Evolutionary conservation across 2,888 invertebrate genomes (phyloP).

Genomic region (Parasteatoda lunata): DNA sequence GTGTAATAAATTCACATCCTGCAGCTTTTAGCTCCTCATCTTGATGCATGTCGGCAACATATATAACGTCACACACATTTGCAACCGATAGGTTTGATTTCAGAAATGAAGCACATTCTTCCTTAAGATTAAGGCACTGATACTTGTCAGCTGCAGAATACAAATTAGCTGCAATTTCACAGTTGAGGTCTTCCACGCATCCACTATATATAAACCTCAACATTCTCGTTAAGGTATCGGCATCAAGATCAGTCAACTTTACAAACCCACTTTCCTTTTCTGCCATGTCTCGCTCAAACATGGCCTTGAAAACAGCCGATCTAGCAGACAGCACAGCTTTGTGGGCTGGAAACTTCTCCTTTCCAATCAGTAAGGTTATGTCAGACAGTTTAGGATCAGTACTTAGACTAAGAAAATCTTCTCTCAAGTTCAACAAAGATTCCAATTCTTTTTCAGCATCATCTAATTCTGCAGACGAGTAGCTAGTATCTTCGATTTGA

Average conservation of each 20-base stretch:
- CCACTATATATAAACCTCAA: background rate
- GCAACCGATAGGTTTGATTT: background rate
- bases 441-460: background rate
- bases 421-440: background rate
- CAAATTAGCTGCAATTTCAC: background rate
- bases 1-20: background rate
- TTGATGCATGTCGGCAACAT: background rate
- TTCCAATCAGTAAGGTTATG: background rate
- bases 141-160: constrained; percentile 10
- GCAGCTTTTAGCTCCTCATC: background rate
- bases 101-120: background rate
- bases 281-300: constrained; percentile 99
- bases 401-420: background rate
- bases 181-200: background rate
- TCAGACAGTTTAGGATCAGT: background rate
- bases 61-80: background rate
- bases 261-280: constrained; percentile 82
- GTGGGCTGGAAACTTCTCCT: background rate
- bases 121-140: background rate
- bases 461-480: too few species aligned
- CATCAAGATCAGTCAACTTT: background rate
- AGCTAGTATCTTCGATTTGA: background rate
- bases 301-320: constrained; percentile 98
- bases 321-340: constrained; percentile 79
- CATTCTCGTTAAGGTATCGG: background rate